Percentiles rank a stretch among this genome's conserved stretches.
phyloP scores from a whole-genome alignment of 1,140 invertebrate species.

The Ooceraea biroi region DNA sequence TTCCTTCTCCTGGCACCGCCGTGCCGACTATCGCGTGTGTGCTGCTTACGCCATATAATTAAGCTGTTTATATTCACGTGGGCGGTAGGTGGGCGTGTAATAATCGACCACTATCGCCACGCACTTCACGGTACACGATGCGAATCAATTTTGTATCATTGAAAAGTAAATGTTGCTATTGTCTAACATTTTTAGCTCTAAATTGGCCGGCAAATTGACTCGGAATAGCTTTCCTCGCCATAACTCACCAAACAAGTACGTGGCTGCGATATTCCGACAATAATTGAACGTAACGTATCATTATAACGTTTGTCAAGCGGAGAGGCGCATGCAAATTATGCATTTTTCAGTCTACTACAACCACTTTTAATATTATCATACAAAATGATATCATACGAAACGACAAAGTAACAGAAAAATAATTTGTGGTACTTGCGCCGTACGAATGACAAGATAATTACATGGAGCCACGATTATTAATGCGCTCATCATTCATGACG shows the following conservation, averaged over 20 bases:
- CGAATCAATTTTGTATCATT: conserved; percentile 56
- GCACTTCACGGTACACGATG: conserved; percentile 15
- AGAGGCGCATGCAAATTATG: conserved; percentile 16
- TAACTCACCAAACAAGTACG: conserved; percentile 17
- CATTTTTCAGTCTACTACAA: background rate
- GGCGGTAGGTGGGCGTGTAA: conserved; percentile 52
- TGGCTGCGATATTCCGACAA: conserved; percentile 29
- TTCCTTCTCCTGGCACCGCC: background rate
- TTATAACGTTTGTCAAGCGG: conserved; percentile 32
- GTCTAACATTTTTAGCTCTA: conserved; percentile 30
- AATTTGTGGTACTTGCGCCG: background rate
- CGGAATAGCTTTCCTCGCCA: background rate
- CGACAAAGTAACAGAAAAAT: background rate
- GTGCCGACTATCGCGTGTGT: conserved; percentile 11
- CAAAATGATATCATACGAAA: background rate
- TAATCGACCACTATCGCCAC: conserved; percentile 52
- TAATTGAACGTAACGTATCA: conserved; percentile 38
- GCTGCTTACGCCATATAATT: conserved; percentile 48
- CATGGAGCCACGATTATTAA: background rate
- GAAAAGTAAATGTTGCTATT: conserved; percentile 61
- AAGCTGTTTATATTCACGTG: conserved; percentile 60
- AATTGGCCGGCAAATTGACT: conserved; percentile 29
- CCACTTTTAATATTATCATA: background rate
- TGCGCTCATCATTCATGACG: background rate
- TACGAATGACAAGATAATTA: background rate